Percentiles rank a stretch among this genome's conserved stretches.
Evolutionary conservation across 1,140 invertebrate species (phyloP).

Genomic region (Hesperophylax magnus): DNA sequence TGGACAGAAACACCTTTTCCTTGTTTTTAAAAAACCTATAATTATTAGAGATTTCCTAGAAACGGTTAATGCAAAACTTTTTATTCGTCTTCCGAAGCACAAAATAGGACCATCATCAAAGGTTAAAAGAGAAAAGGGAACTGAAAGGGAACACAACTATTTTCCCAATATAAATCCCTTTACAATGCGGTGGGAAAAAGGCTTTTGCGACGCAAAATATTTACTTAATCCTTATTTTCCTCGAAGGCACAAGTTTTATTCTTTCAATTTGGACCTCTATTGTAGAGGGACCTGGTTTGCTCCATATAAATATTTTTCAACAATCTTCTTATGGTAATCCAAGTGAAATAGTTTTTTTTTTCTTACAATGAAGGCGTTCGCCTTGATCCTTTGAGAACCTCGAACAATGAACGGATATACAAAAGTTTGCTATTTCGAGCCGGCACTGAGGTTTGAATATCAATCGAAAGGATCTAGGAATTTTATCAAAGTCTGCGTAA

Average conservation of each 20-base stretch:
- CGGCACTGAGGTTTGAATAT: slow-evolving; percentile 27
- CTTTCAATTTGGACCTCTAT: slow-evolving; percentile 57
- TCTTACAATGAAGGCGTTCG: slow-evolving; percentile 13
- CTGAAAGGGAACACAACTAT: background rate
- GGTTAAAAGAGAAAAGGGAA: background rate
- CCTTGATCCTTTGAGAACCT: slow-evolving; percentile 19
- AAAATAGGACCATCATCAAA: slow-evolving; percentile 24
- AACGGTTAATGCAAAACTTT: background rate
- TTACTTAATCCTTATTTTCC: slow-evolving; percentile 48
- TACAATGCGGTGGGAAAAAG: background rate
- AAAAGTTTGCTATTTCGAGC: slow-evolving; percentile 1
- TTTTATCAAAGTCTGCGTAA: background rate
- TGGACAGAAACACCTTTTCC: too few relatives aligned
- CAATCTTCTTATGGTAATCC: slow-evolving; percentile 59
- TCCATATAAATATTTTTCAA: slow-evolving; percentile 58
- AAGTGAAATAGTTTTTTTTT: slow-evolving; percentile 54
- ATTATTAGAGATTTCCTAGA: too few relatives aligned
- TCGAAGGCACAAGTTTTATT: slow-evolving; percentile 53
- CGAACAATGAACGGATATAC: slow-evolving; percentile 21
- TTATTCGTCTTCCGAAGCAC: background rate
- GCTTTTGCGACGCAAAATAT: slow-evolving; percentile 37
- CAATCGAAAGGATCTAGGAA: slow-evolving; percentile 5
- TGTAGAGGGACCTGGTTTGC: slow-evolving; percentile 53
- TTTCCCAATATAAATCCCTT: slow-evolving; percentile 26
- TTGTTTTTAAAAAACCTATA: too few relatives aligned